Conservation (phyloP, 2,888 invertebrate species). For the Ectemnius continuus region DNA sequence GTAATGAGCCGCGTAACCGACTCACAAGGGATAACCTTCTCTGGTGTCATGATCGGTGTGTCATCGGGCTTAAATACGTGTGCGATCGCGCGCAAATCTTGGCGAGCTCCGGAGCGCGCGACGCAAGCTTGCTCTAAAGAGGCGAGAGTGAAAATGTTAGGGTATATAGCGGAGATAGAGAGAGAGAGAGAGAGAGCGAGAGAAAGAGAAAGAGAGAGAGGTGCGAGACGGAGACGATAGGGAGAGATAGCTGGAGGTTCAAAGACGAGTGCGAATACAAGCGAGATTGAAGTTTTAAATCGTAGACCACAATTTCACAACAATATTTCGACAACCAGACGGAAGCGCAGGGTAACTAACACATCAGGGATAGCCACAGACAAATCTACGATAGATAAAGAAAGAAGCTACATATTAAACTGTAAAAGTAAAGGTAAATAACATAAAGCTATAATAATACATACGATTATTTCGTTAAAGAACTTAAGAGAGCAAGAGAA, state of each 20-base stretch:
- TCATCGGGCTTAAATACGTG: not conserved
- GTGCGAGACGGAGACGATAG: not conserved
- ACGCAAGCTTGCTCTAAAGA: conserved; percentile 8
- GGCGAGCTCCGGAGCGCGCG: conserved; percentile 45
- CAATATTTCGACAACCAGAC: conserved; percentile 78
- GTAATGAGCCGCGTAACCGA: not conserved
- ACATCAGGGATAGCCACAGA: conserved; percentile 79
- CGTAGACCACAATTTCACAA: conserved; percentile 74
- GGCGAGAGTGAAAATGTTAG: not conserved
- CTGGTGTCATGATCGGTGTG: conserved; percentile 3
- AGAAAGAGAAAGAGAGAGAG: not conserved
- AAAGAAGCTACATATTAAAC: conserved; percentile 75
- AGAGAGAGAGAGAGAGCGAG: not conserved
- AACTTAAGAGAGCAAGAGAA: conserved; percentile 58
- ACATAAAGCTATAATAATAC: conserved; percentile 75
- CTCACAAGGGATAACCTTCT: too few species aligned
- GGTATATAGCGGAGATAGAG: not conserved
- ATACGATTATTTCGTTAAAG: conserved; percentile 73
- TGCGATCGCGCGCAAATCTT: conserved; percentile 51
- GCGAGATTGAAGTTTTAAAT: conserved; percentile 62
- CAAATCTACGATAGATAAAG: conserved; percentile 78
- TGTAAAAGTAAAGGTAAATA: conserved; percentile 72
- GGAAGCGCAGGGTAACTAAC: conserved; percentile 79
- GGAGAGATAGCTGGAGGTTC: not conserved
- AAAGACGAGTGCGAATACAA: conserved; percentile 28